Evolutionary conservation across 2,888 invertebrate species (phyloP).

Genomic region (Trissonchulus sp.): DNA sequence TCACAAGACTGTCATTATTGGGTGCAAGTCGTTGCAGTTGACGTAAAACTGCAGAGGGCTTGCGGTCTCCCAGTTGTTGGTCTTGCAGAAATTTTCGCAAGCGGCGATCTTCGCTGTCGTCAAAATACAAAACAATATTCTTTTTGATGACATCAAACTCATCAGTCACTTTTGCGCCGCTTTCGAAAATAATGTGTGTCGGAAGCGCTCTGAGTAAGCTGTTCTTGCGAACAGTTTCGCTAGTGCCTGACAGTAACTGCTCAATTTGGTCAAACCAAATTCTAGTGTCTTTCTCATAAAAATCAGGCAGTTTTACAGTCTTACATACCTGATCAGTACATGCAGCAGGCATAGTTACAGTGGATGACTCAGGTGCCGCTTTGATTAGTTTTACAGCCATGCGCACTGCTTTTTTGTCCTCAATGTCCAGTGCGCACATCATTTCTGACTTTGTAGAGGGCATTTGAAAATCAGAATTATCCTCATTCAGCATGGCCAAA

Average conservation of each 20-base stretch:
- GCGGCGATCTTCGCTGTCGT: constrained; percentile 13
- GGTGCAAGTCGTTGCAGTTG: constrained; percentile 9
- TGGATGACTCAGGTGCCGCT: not conserved
- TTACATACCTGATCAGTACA: not conserved
- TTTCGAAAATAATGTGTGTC: not conserved
- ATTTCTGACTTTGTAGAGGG: constrained; percentile 15
- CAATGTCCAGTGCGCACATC: not conserved
- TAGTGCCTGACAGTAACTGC: not conserved
- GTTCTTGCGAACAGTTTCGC: not conserved
- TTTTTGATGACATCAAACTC: not conserved
- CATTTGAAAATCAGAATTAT: constrained; percentile 1
- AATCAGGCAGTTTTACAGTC: not conserved
- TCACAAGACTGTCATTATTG: not conserved
- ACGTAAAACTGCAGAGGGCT: constrained; percentile 10
- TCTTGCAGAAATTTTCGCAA: constrained; percentile 20
- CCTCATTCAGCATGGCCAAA: not conserved
- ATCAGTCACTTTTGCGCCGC: constrained; percentile 7
- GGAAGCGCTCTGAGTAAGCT: constrained; percentile 9
- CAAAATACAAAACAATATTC: constrained; percentile 3
- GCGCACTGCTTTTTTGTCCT: not conserved
- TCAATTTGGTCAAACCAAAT: constrained; percentile 17
- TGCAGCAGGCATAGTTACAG: not conserved
- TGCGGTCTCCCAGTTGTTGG: constrained; percentile 12
- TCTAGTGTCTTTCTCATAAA: constrained; percentile 22
- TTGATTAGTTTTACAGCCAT: not conserved